Evolutionary conservation across 1,140 invertebrate genomes (phyloP).

Genomic region (Listronotus oregonensis): DNA sequence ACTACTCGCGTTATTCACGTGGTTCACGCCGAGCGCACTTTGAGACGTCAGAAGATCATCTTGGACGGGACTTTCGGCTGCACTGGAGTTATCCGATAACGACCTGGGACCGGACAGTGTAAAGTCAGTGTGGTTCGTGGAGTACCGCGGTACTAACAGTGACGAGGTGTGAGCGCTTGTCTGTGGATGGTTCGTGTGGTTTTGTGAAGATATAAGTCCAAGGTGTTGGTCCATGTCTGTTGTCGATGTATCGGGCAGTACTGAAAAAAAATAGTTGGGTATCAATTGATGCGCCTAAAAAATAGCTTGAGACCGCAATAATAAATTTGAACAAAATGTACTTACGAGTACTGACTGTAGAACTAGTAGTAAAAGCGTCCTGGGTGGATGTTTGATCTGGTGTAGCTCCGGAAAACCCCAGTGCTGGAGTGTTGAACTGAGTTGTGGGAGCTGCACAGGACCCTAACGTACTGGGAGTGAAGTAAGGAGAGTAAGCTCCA

Average conservation of each 20-base stretch:
- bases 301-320: constrained; percentile 5
- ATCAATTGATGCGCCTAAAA: neutral
- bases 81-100: constrained; percentile 78
- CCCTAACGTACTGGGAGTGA: constrained; percentile 67
- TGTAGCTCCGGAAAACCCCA: constrained; percentile 68
- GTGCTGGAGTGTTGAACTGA: constrained; percentile 69
- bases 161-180: constrained; percentile 52
- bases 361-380: constrained; percentile 62
- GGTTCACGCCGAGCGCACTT: constrained; percentile 61
- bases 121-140: constrained; percentile 58
- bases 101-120: constrained; percentile 67
- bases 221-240: constrained; percentile 78
- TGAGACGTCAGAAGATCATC: constrained; percentile 68
- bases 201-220: constrained; percentile 66
- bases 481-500: constrained; percentile 78
- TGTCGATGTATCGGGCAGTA: constrained; percentile 74
- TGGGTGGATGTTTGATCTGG: constrained; percentile 72
- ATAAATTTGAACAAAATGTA: too few relatives aligned
- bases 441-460: constrained; percentile 69
- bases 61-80: constrained; percentile 80
- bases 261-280: constrained; percentile 57
- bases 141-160: constrained; percentile 63
- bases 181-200: constrained; percentile 56
- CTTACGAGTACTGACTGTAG: constrained; percentile 55
- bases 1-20: constrained; percentile 60